A percentile compares a stretch with the other conserved stretches of the same genome.
Conservation (phyloP, 2,113 vertebrate species). For the Scophthalmus maximus region DNA sequence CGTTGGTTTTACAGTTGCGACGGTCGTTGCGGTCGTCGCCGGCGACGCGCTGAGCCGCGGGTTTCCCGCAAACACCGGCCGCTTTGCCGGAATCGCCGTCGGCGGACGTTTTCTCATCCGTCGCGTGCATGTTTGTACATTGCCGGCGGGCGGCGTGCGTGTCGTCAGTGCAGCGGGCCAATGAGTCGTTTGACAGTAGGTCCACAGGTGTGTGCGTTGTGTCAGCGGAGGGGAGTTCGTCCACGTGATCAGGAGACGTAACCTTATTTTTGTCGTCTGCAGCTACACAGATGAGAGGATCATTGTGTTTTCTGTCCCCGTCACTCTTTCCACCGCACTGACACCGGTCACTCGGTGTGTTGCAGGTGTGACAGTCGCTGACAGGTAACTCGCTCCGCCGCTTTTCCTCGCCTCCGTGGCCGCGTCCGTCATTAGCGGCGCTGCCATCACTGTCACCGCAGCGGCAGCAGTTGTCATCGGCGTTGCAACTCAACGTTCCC, state of each 20-base stretch:
- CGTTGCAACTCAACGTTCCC: conserved; percentile 1
- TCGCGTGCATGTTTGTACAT: neutral
- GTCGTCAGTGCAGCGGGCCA: conserved; percentile 8
- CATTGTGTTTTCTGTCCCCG: neutral
- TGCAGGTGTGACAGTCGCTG: conserved; percentile 19
- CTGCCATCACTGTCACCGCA: too few relatives aligned
- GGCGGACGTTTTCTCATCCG: neutral
- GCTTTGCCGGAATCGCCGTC: neutral
- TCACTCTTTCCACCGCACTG: too few relatives aligned
- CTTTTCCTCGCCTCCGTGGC: neutral
- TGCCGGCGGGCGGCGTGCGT: conserved; percentile 10
- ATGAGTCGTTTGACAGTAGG: neutral
- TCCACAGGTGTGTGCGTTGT: neutral
- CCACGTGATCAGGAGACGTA: neutral
- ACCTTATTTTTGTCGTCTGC: neutral
- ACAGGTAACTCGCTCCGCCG: neutral
- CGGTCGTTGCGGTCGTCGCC: neutral
- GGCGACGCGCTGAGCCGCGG: neutral
- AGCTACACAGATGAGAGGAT: too few relatives aligned
- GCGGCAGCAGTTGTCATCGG: conserved; percentile 12
- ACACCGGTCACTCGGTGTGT: neutral
- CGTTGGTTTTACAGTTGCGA: neutral
- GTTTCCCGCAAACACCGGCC: neutral
- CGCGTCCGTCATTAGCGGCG: neutral
- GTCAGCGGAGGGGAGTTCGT: neutral